Conservation (phyloP, 1,140 invertebrate species). For the Mylabris phalerata region DNA sequence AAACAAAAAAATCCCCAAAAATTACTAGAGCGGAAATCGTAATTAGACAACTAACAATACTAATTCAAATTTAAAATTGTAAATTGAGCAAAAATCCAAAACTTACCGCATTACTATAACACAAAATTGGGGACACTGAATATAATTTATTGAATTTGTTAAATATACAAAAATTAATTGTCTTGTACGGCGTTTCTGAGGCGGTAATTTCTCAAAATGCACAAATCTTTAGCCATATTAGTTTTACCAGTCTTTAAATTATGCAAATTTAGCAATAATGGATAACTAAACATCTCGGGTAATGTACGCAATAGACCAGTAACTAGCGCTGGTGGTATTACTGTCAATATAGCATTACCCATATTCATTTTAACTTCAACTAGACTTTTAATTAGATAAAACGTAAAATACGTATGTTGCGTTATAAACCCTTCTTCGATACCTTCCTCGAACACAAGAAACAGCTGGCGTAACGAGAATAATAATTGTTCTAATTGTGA, state of each 20-base stretch:
- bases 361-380: slow-evolving; percentile 70
- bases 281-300: slow-evolving; percentile 66
- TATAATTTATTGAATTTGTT: too few relatives aligned
- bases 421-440: slow-evolving; percentile 65
- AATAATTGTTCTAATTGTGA: slow-evolving; percentile 41
- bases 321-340: slow-evolving; percentile 69
- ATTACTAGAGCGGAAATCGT: too few relatives aligned
- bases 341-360: slow-evolving; percentile 67
- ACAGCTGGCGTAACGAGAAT: slow-evolving; percentile 26
- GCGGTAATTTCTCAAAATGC: slow-evolving; percentile 67
- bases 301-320: slow-evolving; percentile 72
- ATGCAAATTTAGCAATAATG: slow-evolving; percentile 67
- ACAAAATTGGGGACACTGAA: too few relatives aligned
- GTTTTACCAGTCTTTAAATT: slow-evolving; percentile 71
- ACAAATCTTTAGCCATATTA: slow-evolving; percentile 73
- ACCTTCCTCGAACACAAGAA: slow-evolving; percentile 33
- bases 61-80: too few relatives aligned
- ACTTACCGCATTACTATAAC: too few relatives aligned
- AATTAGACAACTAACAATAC: too few relatives aligned
- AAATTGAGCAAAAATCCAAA: too few relatives aligned
- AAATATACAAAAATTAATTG: too few relatives aligned
- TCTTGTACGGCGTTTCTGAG: too few relatives aligned
- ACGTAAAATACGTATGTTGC: slow-evolving; percentile 79
- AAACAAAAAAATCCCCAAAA: too few relatives aligned
- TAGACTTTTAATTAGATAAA: slow-evolving; percentile 72